A percentile compares a stretch with the other conserved stretches of the same genome.
Evolutionary conservation across 92 coral and sea anemone species (phyloP).

Genomic region (Epizoanthus rinbou): DNA sequence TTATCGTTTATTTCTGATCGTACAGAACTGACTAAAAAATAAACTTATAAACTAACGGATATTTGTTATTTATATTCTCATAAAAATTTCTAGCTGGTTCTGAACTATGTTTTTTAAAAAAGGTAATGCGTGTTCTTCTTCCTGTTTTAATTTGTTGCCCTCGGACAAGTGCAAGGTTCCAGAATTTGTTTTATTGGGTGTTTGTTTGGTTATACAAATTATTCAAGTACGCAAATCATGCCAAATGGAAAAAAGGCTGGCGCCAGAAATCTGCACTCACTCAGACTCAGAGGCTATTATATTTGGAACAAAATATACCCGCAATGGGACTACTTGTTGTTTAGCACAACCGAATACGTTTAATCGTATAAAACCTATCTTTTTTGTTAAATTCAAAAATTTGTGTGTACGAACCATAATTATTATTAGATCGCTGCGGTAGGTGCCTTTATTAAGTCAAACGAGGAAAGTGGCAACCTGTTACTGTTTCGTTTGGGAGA

Average conservation of each 20-base stretch:
- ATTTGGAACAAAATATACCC: neutral
- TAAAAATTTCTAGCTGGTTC: neutral
- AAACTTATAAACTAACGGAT: neutral
- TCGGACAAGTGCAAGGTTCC: neutral
- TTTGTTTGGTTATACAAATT: slow-evolving; percentile 13
- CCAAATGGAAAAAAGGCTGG: slow-evolving; percentile 9
- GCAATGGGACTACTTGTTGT: neutral
- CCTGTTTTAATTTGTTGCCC: neutral
- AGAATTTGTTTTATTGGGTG: neutral
- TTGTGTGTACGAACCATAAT: neutral
- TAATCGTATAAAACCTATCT: neutral
- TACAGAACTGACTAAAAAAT: neutral
- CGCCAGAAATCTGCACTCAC: slow-evolving; percentile 33
- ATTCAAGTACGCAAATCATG: neutral
- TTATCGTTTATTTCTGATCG: no score
- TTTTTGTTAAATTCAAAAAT: neutral
- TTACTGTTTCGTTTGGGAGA: neutral
- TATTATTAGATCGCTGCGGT: neutral
- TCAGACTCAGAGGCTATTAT: slow-evolving; percentile 20
- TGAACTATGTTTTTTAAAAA: slow-evolving; percentile 7
- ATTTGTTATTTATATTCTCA: neutral
- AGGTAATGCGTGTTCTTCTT: neutral
- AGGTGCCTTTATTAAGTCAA: slow-evolving; percentile 19
- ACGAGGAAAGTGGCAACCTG: neutral
- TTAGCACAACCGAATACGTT: slow-evolving; percentile 5